phyloP scores from a whole-genome alignment of 2,797 vertebrate species.

The Antrozous pallidus region DNA sequence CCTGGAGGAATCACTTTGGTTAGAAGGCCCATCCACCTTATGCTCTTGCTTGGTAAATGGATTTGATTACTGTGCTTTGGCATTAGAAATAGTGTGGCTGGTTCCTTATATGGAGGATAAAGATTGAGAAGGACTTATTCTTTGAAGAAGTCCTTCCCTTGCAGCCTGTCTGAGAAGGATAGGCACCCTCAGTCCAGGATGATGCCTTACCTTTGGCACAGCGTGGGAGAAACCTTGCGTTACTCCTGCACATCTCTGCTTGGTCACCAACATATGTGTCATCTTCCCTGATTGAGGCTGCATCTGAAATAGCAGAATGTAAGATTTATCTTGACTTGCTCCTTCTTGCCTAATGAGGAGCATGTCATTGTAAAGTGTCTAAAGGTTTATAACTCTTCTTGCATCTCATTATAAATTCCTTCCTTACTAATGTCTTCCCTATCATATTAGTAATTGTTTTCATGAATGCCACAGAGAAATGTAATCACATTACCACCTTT shows the following conservation, averaged over 20 bases:
- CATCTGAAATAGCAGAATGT: constrained; percentile 1
- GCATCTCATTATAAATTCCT: constrained; percentile 65
- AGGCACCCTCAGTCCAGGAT: not conserved
- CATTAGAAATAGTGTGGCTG: constrained; percentile 37
- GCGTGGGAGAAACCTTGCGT: not conserved
- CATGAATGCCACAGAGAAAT: constrained; percentile 81
- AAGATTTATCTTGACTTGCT: not conserved
- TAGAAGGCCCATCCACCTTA: constrained; percentile 42
- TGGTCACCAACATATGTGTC: not conserved
- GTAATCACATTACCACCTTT: constrained; percentile 81
- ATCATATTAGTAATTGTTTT: constrained; percentile 80
- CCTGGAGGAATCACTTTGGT: constrained; percentile 38
- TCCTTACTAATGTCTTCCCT: constrained; percentile 73
- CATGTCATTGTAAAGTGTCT: constrained; percentile 66
- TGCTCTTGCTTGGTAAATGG: constrained; percentile 13
- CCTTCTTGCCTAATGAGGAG: constrained; percentile 40
- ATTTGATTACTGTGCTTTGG: constrained; percentile 43
- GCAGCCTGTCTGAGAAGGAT: not conserved
- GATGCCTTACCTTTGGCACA: not conserved
- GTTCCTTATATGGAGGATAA: not conserved
- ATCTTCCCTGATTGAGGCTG: not conserved
- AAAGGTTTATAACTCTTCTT: constrained; percentile 62
- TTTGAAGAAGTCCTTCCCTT: not conserved
- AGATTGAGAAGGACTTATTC: constrained; percentile 1
- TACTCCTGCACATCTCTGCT: not conserved